Evolutionary conservation across 2,797 vertebrate genomes (phyloP), one percentile per base, ranked within the genome.

Genomic region (Epinephelus coioides): DNA sequence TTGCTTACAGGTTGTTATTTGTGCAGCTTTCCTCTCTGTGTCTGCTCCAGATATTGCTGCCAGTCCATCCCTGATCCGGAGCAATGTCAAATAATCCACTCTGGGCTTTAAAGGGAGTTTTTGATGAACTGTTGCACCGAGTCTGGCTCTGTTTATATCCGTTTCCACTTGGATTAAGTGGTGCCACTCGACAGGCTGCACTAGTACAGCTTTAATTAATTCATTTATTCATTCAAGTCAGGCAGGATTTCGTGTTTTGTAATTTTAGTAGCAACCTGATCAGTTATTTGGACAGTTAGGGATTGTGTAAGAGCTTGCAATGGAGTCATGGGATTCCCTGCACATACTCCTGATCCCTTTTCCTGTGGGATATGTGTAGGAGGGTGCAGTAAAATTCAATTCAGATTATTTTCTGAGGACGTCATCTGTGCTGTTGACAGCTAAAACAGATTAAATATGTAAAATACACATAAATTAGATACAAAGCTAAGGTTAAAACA

Each of bases 121-220:
- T 14, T 57, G 5, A 6, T 61, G 67, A 86, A 56, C 76, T 87
- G 84, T 71, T 88, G 76, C 78, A 78, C 9, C 49, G 34, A 73
- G 4, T 51, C 2, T 14, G 43, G 3, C 47, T 55, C 25, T 40
- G 13, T 30, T 80, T 55, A 53, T 34, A n/a, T 27, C 11, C 19
- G 3, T 55, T 47, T 14, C 17, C 14, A 47, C 3, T 2, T 6
- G 11, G 17, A 54, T 57, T 5, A 40, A 10, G 21, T 43, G 10
- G 8, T 7, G 13, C 34, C 54, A 1, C 21, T 56, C 12, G 25
- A 6, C 40, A 23, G 30, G 40, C 60, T 56, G 51, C 17, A 38
- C 23, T 2, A 3, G 4, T 2, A 17, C 6, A 43, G 17, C 27
- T 77, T 18, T 14, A 47, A 44, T 17, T 47, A 10, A 21, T 61